Percentiles rank a stretch among this genome's conserved stretches.
Evolutionary conservation across 2,113 vertebrate species (phyloP).

Genomic region (Psammodynastes pulverulentus): DNA sequence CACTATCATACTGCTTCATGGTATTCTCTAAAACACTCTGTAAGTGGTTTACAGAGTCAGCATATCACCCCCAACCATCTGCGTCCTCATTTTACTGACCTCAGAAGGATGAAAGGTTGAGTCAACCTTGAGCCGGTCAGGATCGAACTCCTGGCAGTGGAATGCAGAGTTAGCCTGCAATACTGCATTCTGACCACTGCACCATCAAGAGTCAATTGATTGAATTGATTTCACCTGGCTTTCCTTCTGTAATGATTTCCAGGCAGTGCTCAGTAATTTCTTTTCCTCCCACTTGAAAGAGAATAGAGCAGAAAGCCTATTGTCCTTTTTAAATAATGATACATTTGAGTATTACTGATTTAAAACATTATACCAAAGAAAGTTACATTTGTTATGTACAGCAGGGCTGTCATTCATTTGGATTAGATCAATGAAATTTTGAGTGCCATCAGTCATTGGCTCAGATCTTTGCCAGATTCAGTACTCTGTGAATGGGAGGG

Average conservation of each 20-base stretch:
- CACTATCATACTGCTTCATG: background rate
- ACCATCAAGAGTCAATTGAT: background rate
- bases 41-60: too few relatives aligned
- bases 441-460: background rate
- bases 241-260: slow-evolving; percentile 19
- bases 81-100: too few relatives aligned
- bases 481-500: background rate
- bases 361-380: background rate
- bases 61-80: too few relatives aligned
- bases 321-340: background rate
- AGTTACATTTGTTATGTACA: background rate
- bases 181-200: background rate
- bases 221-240: background rate
- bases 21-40: too few relatives aligned
- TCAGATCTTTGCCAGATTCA: slow-evolving; percentile 20
- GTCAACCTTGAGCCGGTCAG: background rate
- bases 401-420: slow-evolving; percentile 3
- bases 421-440: background rate
- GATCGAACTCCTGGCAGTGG: background rate
- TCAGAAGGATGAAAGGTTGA: background rate
- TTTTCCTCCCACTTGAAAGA: background rate
- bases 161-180: background rate
- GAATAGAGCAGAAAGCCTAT: background rate
- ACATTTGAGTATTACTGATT: background rate
- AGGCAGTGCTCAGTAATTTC: background rate